Evolutionary conservation across 2,888 invertebrate species (phyloP).

Genomic region (Tortricodes alternella): DNA sequence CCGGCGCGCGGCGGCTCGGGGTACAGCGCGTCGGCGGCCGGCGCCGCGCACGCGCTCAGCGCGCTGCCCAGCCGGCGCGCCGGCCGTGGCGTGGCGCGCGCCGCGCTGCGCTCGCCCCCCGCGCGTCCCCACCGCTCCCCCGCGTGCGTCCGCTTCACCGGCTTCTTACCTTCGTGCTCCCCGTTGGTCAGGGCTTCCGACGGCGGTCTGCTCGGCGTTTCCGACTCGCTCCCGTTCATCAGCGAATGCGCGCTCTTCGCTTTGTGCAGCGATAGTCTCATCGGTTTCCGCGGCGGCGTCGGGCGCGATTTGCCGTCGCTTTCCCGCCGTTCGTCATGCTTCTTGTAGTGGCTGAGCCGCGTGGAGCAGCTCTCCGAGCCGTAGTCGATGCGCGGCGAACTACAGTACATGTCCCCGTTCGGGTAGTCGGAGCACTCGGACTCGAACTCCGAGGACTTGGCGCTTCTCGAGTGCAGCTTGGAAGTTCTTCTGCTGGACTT

Average conservation of each 20-base stretch:
- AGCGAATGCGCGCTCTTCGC: slow-evolving; percentile 92
- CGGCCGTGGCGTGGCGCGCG: slow-evolving; percentile 69
- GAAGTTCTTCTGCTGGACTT: slow-evolving; percentile 77
- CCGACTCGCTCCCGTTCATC: slow-evolving; percentile 69
- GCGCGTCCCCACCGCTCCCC: slow-evolving; percentile 60
- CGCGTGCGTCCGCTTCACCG: slow-evolving; percentile 83
- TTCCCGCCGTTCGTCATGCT: slow-evolving; percentile 62
- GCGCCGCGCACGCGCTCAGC: slow-evolving; percentile 56
- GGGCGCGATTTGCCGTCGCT: slow-evolving; percentile 83
- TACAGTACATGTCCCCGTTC: slow-evolving; percentile 68
- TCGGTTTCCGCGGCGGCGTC: slow-evolving; percentile 92
- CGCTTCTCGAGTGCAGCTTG: slow-evolving; percentile 82
- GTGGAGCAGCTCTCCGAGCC: slow-evolving; percentile 81
- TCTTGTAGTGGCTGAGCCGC: slow-evolving; percentile 67
- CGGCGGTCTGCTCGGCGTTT: slow-evolving; percentile 61
- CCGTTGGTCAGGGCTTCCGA: slow-evolving; percentile 60
- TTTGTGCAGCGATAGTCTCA: slow-evolving; percentile 91
- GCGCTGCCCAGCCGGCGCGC: slow-evolving; percentile 54
- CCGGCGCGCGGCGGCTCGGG: slow-evolving; percentile 52
- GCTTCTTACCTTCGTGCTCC: slow-evolving; percentile 72
- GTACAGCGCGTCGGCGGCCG: slow-evolving; percentile 69
- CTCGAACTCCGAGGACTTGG: slow-evolving; percentile 89
- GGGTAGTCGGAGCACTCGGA: slow-evolving; percentile 85
- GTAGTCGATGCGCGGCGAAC: slow-evolving; percentile 77
- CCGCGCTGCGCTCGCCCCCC: slow-evolving; percentile 49